Evolutionary conservation across 2,113 vertebrate genomes (phyloP).

Genomic region (Pardalotus punctatus): DNA sequence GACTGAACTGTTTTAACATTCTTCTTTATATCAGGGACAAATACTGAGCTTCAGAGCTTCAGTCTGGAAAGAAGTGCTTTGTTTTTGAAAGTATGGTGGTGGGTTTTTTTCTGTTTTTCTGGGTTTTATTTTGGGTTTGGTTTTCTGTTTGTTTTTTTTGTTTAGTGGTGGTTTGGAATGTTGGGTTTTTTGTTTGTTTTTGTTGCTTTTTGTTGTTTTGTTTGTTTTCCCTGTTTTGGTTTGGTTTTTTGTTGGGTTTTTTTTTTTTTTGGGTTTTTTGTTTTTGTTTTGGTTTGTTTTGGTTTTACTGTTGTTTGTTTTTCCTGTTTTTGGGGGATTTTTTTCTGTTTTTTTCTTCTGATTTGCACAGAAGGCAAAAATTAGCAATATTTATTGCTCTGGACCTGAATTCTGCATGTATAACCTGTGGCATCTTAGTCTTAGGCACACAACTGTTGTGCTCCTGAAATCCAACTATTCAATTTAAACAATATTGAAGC

Average conservation of each 20-base stretch:
- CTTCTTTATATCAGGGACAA: background rate
- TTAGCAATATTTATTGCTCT: background rate
- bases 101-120: background rate
- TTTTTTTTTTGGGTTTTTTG: background rate
- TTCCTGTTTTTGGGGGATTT: no score
- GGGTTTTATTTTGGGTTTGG: background rate
- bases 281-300: background rate
- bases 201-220: no score
- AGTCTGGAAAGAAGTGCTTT: background rate
- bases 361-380: background rate
- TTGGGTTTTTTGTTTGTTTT: background rate
- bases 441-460: background rate
- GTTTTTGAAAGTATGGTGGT: accelerated
- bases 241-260: no score
- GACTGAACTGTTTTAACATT: background rate
- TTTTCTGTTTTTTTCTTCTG: background rate
- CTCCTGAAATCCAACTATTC: background rate
- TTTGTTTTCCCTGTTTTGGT: no score
- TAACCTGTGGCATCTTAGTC: background rate
- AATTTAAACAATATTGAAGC: background rate
- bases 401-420: background rate
- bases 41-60: background rate
- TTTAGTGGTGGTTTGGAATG: no score
- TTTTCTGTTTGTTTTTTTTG: no score
- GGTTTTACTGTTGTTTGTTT: background rate